A percentile compares a stretch with the other conserved stretches of the same genome.
These are phyloP conservation scores for Onychostoma macrolepis DNA, from an alignment of 2,113 vertebrate species.

Conservation along the genomic window DNA sequence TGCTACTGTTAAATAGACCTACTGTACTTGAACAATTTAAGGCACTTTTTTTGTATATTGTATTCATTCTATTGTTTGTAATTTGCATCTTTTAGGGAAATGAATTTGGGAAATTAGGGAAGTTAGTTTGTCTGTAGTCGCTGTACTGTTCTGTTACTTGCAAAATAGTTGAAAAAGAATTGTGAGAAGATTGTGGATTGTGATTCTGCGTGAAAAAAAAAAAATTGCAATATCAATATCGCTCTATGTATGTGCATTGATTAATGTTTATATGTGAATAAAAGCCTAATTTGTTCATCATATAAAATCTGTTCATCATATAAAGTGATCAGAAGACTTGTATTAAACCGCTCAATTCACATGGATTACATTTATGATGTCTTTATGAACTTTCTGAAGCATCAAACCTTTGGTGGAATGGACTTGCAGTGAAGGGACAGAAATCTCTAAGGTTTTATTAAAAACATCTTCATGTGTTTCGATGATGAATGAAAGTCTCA, in stretches of 20 bases:
- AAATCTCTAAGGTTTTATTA: no score
- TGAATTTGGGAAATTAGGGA: neutral
- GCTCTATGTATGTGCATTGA: neutral
- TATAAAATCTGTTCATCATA: neutral
- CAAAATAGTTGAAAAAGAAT: neutral
- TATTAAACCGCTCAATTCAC: no score
- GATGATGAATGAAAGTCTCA: neutral
- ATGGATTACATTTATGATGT: neutral
- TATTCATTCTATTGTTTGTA: neutral
- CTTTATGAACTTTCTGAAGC: neutral
- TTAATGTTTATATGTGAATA: neutral
- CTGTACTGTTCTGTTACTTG: neutral
- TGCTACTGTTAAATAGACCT: neutral
- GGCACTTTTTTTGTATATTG: no score
- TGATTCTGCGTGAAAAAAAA: neutral
- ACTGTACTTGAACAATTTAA: neutral
- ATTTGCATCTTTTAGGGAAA: neutral
- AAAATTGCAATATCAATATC: neutral
- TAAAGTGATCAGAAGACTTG: neutral
- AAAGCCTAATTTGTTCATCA: no score
- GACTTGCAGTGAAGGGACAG: no score
- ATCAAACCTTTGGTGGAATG: neutral
- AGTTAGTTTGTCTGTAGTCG: neutral
- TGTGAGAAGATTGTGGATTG: no score
- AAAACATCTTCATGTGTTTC: no score